A percentile compares a stretch with the other conserved stretches of the same genome.
Conservation (phyloP, 2,797 vertebrate genomes). For the Chelonia mydas region DNA sequence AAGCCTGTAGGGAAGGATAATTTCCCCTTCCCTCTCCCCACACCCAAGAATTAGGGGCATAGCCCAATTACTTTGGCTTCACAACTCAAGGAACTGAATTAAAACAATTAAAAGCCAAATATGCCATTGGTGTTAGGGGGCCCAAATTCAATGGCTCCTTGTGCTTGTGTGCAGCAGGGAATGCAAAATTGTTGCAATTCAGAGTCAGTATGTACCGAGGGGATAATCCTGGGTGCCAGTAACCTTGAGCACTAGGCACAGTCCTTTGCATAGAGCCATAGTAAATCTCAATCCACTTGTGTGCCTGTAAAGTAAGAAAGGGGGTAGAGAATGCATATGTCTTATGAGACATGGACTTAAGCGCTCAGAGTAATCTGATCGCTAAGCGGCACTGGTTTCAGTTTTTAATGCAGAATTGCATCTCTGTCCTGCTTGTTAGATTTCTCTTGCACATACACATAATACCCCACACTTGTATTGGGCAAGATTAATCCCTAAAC, state of each 20-base stretch:
- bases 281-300: background rate
- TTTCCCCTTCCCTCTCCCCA: slow-evolving; percentile 25
- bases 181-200: background rate
- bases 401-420: background rate
- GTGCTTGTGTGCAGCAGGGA: background rate
- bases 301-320: background rate
- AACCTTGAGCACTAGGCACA: rapidly evolving
- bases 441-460: background rate
- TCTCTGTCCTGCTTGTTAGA: background rate
- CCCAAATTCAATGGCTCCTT: background rate
- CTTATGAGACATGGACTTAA: background rate
- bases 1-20: background rate
- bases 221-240: background rate
- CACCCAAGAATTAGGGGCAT: background rate
- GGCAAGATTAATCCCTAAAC: background rate
- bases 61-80: background rate
- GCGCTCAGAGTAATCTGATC: background rate
- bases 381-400: background rate
- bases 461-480: rapidly evolving
- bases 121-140: background rate
- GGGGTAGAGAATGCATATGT: background rate
- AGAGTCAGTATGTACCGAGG: background rate
- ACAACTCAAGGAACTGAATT: background rate
- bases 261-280: background rate
- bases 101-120: background rate